These are phyloP conservation scores for Microcebus tavaratra DNA, from an alignment of 2,113 vertebrate species.

Conservation along the genomic window DNA sequence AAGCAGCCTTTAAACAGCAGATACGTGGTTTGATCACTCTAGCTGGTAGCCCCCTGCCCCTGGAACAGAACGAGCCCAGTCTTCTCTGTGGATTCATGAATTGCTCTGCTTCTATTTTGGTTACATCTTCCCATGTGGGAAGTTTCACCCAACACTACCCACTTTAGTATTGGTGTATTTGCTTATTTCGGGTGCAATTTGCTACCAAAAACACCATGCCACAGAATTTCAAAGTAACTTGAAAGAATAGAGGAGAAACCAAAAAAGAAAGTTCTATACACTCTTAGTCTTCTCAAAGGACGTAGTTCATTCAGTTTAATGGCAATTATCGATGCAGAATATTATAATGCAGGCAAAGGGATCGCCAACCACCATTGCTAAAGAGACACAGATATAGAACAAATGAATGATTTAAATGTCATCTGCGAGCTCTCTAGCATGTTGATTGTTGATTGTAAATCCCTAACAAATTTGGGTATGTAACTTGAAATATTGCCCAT, in stretches of 20 bases:
- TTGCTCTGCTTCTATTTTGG: neutral
- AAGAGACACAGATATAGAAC: neutral
- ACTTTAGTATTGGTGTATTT: neutral
- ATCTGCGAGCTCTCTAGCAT: neutral
- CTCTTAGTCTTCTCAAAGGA: neutral
- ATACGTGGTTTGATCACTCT: neutral
- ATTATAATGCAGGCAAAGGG: neutral
- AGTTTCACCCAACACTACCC: neutral
- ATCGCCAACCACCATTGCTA: neutral
- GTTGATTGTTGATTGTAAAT: neutral
- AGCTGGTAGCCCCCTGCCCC: neutral
- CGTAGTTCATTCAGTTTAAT: neutral
- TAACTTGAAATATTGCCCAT: slow-evolving; percentile 3
- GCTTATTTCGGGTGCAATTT: neutral
- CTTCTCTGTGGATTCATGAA: neutral
- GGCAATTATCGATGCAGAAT: neutral
- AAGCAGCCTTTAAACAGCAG: neutral
- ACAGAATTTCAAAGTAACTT: neutral
- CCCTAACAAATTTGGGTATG: neutral
- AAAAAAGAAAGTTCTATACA: neutral
- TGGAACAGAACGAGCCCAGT: neutral
- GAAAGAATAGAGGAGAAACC: neutral
- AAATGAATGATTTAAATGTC: neutral
- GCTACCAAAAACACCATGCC: neutral
- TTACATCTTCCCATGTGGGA: neutral